Evolutionary conservation across 2,797 vertebrate genomes (phyloP), one percentile per base, ranked within the genome.

Genomic region (Sus cebifrons): DNA sequence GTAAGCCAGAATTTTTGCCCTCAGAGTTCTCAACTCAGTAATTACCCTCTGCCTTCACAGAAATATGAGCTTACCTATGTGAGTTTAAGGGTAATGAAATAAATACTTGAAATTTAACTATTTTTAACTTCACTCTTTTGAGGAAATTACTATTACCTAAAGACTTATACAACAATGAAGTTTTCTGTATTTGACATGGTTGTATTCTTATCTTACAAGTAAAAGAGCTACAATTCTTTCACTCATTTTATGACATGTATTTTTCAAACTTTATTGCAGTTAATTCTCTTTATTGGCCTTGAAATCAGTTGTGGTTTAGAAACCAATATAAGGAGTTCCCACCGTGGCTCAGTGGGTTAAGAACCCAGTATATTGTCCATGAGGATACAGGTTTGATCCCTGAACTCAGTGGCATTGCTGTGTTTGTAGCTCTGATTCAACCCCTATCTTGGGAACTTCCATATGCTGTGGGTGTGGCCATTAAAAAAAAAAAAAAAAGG

Each of bases 251-350:
- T 49, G 12, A 94, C 25, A 92, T 10, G 23, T 78, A 65, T 74
- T 89, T 96, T 93, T 78, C 64, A 96, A 94, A 13, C 62, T 36
- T 67, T 74, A 96, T 17, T 94, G 36, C 36, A 91, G 68, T 85
- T 68, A 93, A 73, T 44, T 93, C 10, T 96, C 64, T 86, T 82
- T 62, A 58, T 20, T 86, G 70, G 27, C 71, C 68, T 79, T 75
- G 36, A 89, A 79, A 77, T 81, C 78, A 71, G n/a, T 21, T 96
- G 78, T 94, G 32, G 81, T 85, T 92, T 36, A 89, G 79, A 79
- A 91, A 54, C 13, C 74, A 91, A 65, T 40, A 23, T 21, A 91
- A 83, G 58, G 44, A 49, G 44, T 10, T 49, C 44, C 44, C 44
- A 49, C 44, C 9, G 44, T 49, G 44, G 44, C 44, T 49, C 9